Evolutionary conservation across 1,140 invertebrate species (phyloP), one percentile per base, ranked within the genome.

Genomic region (Melitaea cinxia): DNA sequence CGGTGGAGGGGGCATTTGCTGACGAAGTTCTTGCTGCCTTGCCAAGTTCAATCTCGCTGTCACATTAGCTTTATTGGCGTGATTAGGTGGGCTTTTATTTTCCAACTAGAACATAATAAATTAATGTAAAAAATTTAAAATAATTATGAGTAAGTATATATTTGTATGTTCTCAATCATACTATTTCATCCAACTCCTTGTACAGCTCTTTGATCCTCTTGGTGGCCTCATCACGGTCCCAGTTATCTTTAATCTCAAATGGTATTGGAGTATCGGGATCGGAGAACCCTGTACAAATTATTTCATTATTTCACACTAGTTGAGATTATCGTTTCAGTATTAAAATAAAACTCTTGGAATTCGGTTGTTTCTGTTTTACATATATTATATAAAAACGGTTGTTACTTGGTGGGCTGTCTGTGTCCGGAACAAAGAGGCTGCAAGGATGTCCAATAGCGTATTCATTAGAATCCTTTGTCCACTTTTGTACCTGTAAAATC

Each of bases 141-240:
- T n/a, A n/a, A n/a, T n/a, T n/a, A n/a, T n/a, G n/a, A n/a, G n/a
- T n/a, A n/a, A n/a, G n/a, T n/a, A n/a, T n/a, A n/a, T n/a, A n/a
- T n/a, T n/a, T n/a, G n/a, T n/a, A n/a, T n/a, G n/a, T n/a, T n/a
- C n/a, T n/a, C n/a, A n/a, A n/a, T 33, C 37, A 17, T 42, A 42
- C 37, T 42, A 42, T 42, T 17, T 42, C 37, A 17, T 42, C 37
- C 37, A 42, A 14, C 17, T 42, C 37, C 15, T 42, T 42, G 14
- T 17, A 42, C 14, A 42, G 15, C 15, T 42, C 15, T 1, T 15
- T 14, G 2, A 42, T 42, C 5, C 15, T 42, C 2, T 42, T 17
- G 4, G n/a, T 17, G 0, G 37, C 37, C 1, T 7, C 37, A 6
- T 4, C 5, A 6, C 14, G 37, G 37, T 42, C 37, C 37, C 15